Evolutionary conservation across 2,888 invertebrate genomes (phyloP), one percentile per base, ranked within the genome.

Genomic region (Scaptomyza caliginosa): DNA sequence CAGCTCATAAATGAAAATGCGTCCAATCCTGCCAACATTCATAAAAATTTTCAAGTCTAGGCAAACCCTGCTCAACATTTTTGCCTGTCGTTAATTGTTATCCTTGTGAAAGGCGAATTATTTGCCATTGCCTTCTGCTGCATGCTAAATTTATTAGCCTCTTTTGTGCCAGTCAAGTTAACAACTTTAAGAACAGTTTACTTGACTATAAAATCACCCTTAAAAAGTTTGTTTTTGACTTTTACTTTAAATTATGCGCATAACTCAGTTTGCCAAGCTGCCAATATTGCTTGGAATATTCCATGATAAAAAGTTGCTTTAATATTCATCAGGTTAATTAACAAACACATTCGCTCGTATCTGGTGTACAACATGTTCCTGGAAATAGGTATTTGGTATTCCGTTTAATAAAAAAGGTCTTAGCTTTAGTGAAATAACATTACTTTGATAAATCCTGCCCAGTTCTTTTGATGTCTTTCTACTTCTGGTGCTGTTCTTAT

Each of bases 1-100:
- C 66, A 67, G 71, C 80, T 77, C 80, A 80, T 75, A 77, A 83
- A 81, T 80, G 72, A 72, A 71, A 74, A 67, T 55, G 49, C 16
- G 40, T 42, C 40, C 32, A 11, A 13, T 21, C 49, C 23, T 21
- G 43, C 26, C 7, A 23, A 2, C 32, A 28, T 11, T 13, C 42
- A 24, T 6, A 38, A 43, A 10, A 16, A 16, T 39, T 58, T 69
- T 51, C 51, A 42, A 48, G 30, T 10, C 46, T 13, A 10, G 13
- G 32, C 28, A 43, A 58, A 50, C 26, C 46, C 1, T 32, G 32
- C 52, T 60, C 54, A 46, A 65, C n/a, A 56, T 6, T 30, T 38
- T 66, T 19, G 34, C 17, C n/a, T 16, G 24, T 7, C 34, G 26
- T 52, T 49, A 63, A 60, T 59, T 71, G 57, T 59, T 66, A 43